Conservation (phyloP, 2,888 invertebrate genomes). For the Meiosimyza platycephala region DNA sequence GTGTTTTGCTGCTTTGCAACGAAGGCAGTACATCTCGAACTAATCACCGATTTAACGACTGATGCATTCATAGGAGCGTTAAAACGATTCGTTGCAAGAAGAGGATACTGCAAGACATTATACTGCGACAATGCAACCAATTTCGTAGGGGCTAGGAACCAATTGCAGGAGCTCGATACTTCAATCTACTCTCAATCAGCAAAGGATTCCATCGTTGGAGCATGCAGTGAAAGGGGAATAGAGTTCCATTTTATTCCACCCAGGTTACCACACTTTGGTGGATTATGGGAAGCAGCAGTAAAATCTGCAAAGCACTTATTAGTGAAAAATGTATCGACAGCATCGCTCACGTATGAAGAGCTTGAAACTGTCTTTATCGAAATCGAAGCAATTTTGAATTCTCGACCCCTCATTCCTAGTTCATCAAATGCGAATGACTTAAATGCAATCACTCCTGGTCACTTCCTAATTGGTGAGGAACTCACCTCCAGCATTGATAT, state of each 20-base stretch:
- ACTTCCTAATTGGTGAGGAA: too few relatives aligned
- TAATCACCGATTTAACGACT: constrained; percentile 34
- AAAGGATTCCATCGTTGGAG: too few relatives aligned
- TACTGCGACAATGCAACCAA: not conserved
- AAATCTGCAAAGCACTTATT: not conserved
- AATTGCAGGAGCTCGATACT: too few relatives aligned
- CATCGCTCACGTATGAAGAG: too few relatives aligned
- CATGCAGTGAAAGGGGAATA: not conserved
- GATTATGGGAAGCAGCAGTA: not conserved
- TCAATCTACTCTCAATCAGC: too few relatives aligned
- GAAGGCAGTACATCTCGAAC: constrained; percentile 37
- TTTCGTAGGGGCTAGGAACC: too few relatives aligned
- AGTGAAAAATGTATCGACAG: not conserved
- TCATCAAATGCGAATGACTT: not conserved
- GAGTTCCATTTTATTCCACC: not conserved
- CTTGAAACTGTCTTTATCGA: not conserved
- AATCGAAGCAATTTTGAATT: not conserved
- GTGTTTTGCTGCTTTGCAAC: constrained; percentile 14
- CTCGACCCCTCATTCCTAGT: not conserved
- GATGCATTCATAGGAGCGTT: constrained; percentile 36
- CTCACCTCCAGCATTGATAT: too few relatives aligned
- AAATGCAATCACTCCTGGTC: too few relatives aligned
- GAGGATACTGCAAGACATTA: not conserved
- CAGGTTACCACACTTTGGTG: not conserved
- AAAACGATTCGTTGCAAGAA: constrained; percentile 34